Percentiles rank a stretch among this genome's conserved stretches.
Evolutionary conservation across 2,797 vertebrate species (phyloP).

Genomic region (Sebastes dallii): DNA sequence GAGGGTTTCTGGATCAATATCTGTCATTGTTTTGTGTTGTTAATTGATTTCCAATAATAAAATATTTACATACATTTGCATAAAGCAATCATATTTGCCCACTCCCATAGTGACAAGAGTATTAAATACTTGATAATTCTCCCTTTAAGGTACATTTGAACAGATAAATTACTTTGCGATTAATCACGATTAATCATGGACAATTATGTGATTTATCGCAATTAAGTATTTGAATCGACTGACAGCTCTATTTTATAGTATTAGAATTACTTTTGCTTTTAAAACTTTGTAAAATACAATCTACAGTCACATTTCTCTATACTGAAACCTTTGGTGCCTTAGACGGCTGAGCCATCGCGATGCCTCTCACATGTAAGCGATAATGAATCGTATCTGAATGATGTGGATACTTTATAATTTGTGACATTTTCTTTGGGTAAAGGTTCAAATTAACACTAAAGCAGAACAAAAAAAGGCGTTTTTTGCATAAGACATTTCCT

Average conservation of each 20-base stretch:
- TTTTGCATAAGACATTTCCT: background rate
- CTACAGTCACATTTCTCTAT: background rate
- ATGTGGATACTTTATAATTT: background rate
- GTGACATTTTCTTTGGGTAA: background rate
- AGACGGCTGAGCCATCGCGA: background rate
- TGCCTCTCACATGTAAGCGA: background rate
- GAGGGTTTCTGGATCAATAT: no score
- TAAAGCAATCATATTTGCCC: no score
- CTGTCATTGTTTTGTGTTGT: no score
- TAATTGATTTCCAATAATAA: no score
- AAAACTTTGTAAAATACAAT: background rate
- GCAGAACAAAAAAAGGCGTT: background rate
- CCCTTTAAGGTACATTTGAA: no score
- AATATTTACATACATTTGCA: no score
- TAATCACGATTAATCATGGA: no score
- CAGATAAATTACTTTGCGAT: no score
- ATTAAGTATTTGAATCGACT: no score
- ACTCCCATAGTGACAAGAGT: no score
- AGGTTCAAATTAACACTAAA: background rate
- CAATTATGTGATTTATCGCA: no score
- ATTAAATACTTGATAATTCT: no score
- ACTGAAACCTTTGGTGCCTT: background rate
- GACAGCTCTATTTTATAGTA: background rate
- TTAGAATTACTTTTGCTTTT: background rate
- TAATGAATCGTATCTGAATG: background rate